Evolutionary conservation across 2,797 vertebrate species (phyloP), one percentile per base, ranked within the genome.

Genomic region (Astyanax mexicanus): DNA sequence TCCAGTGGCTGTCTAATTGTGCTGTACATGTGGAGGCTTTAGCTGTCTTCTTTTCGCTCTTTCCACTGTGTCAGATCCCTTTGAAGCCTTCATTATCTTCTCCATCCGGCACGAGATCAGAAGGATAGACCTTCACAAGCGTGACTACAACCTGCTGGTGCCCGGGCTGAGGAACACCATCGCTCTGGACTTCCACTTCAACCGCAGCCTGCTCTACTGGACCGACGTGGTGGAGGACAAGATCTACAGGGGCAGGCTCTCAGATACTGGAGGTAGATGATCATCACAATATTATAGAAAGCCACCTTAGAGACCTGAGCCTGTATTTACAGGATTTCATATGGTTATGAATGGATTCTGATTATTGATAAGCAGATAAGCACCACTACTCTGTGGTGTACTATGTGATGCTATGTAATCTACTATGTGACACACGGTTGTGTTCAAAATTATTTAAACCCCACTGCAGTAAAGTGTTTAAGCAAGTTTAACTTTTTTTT

Each of bases 211-310:
- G 67, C 95, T 99, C 10, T 99, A 98, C 88, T 99, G 98, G 98
- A 99, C 98, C 35, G 98, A 99, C 82, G 98, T 99, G 87, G 98
- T 99, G 76, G 98, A 99, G 86, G 98, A 99, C 92, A 98, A 98
- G 92, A 99, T 99, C 92, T 99, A 98, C 89, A 91, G 97, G 80
- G 98, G 98, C 72, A 94, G 93, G 51, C 95, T 99, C 74, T 97
- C 98, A 3, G 96, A 98, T 76, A 92, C 89, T 42, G 97, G 96
- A 87, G 98, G 98, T 99, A 94, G 5, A 76, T 58, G 42, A 66
- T 23, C 12, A 13, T 6, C 23, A 6, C 11, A 12, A 5, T n/a
- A n/a, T 58, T 15, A 17, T 8, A 35, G 3, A 7, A 37, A n/a
- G 60, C 13, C 27, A 32, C 13, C 23, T 29, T 15, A 1, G 27